These are phyloP conservation scores for Corythaeola cristata DNA, from an alignment of 2,113 vertebrate species.

Conservation along the genomic window DNA sequence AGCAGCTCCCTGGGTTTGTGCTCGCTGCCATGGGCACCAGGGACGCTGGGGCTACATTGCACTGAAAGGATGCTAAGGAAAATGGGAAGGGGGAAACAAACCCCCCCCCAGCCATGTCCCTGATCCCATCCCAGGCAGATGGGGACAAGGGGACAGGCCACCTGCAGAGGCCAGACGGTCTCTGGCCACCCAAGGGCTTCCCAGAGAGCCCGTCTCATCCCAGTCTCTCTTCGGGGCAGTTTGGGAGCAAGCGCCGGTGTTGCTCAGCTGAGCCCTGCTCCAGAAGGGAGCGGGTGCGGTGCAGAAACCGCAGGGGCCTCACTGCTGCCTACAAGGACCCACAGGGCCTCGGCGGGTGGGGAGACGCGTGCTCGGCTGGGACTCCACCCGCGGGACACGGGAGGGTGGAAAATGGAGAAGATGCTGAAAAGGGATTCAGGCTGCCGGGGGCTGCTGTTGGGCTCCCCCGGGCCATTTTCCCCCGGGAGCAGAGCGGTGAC, in stretches of 20 bases:
- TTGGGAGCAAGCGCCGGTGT: fast-evolving
- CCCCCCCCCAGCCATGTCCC: fast-evolving
- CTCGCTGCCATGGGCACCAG: fast-evolving
- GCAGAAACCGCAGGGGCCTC: background rate
- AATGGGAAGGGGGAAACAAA: background rate
- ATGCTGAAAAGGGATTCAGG: background rate
- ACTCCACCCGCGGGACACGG: background rate
- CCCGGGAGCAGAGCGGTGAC: fast-evolving
- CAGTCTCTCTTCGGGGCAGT: background rate
- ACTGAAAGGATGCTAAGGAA: background rate
- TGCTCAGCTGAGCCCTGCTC: background rate
- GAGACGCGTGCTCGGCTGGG: background rate
- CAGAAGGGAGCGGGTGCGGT: fast-evolving
- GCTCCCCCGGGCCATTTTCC: background rate
- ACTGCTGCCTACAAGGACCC: background rate
- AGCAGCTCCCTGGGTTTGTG: background rate
- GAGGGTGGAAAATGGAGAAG: background rate
- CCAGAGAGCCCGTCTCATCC: background rate
- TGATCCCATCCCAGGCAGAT: background rate
- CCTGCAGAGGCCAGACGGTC: background rate
- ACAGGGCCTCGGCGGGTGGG: fast-evolving
- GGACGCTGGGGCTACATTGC: background rate
- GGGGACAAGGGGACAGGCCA: background rate
- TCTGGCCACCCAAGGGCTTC: background rate
- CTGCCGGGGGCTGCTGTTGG: fast-evolving